Conservation (phyloP, 2,797 vertebrate species). For the Scyliorhinus canicula region DNA sequence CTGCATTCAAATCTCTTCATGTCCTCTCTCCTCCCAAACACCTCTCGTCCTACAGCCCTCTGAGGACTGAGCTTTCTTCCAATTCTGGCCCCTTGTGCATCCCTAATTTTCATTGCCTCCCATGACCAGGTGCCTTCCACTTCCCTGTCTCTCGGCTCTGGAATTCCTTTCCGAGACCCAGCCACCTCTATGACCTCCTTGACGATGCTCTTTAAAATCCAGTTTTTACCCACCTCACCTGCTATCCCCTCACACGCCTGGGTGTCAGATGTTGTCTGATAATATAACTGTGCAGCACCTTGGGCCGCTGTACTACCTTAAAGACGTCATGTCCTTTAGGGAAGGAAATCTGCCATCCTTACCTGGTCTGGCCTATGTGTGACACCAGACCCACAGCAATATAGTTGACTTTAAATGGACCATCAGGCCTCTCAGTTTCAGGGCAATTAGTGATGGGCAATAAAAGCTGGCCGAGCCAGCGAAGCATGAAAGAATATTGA, state of each 20-base stretch:
- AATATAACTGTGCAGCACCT: background rate
- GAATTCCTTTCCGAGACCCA: background rate
- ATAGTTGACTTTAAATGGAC: too few species aligned
- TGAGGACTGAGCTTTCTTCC: background rate
- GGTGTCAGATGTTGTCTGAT: background rate
- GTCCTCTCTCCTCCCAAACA: background rate
- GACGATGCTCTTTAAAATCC: background rate
- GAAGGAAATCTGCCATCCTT: too few species aligned
- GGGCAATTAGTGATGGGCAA: too few species aligned
- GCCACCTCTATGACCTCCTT: background rate
- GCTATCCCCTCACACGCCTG: background rate
- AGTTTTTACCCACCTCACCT: background rate
- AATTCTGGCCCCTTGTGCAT: background rate
- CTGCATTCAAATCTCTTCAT: too few species aligned
- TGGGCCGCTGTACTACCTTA: background rate
- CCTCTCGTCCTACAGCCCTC: too few species aligned
- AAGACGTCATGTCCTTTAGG: background rate
- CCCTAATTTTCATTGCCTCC: background rate
- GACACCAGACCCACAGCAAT: too few species aligned
- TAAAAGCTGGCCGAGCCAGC: too few species aligned
- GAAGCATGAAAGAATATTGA: too few species aligned
- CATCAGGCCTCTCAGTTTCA: too few species aligned
- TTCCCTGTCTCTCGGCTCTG: background rate
- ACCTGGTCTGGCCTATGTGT: too few species aligned
- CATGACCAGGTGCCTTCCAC: background rate